These are phyloP conservation scores for Sterrhoptilus dennistouni DNA, from an alignment of 2,113 vertebrate species.

Conservation along the genomic window DNA sequence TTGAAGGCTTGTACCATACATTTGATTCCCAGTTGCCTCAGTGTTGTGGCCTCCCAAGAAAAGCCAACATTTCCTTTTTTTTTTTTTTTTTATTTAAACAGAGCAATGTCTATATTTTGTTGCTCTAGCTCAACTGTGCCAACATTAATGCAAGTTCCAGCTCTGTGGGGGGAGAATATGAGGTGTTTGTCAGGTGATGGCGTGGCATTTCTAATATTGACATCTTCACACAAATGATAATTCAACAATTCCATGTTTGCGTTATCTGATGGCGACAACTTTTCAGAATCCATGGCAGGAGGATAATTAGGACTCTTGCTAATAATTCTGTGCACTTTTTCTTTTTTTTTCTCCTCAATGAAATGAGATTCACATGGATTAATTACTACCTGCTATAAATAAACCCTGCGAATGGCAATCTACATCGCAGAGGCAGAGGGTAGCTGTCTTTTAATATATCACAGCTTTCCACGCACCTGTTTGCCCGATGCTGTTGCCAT, in stretches of 20 bases:
- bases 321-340: conserved; percentile 58
- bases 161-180: accelerated
- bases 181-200: neutral
- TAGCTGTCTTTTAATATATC: conserved; percentile 77
- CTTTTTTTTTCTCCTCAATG: conserved; percentile 38
- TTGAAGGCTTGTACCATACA: neutral
- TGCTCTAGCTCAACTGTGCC: neutral
- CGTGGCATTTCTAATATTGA: neutral
- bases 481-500: conserved; percentile 67
- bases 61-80: neutral
- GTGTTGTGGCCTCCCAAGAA: neutral
- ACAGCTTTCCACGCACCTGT: conserved; percentile 79
- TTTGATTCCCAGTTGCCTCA: neutral
- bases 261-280: conserved; percentile 27
- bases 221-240: conserved; percentile 15
- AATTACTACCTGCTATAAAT: conserved; percentile 83
- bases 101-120: neutral
- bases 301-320: conserved; percentile 76
- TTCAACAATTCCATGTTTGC: conserved; percentile 9
- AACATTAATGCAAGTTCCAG: neutral
- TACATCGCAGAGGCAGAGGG: conserved; percentile 72
- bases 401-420: conserved; percentile 68
- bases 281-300: conserved; percentile 62
- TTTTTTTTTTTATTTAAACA: neutral
- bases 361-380: conserved; percentile 74